Evolutionary conservation across 2,797 vertebrate species (phyloP).

Genomic region (Dipus sagitta): DNA sequence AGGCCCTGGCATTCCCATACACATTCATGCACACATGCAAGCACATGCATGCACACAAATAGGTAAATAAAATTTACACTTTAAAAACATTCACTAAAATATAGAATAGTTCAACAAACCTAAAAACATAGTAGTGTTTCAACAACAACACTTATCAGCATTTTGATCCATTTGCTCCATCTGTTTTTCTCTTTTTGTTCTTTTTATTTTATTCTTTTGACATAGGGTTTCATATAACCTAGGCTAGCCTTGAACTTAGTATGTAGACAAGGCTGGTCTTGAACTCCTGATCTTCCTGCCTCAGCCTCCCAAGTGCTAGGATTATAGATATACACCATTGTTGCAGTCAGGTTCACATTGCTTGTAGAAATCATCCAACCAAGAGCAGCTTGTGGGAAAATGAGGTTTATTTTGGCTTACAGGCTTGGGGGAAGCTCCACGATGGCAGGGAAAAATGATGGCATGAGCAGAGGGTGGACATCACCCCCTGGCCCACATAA

Average conservation of each 20-base stretch:
- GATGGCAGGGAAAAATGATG: no score
- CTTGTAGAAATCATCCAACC: no score
- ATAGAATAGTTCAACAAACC: not conserved
- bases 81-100: conserved; percentile 3
- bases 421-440: no score
- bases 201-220: not conserved
- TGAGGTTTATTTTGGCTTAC: no score
- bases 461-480: no score
- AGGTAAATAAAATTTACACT: no score
- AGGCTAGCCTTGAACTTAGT: not conserved
- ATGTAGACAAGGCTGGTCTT: not conserved
- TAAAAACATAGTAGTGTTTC: not conserved
- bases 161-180: not conserved
- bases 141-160: not conserved
- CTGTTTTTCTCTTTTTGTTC: not conserved
- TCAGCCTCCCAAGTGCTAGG: not conserved
- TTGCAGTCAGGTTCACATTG: no score
- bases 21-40: no score
- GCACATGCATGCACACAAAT: no score
- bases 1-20: no score
- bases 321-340: not conserved
- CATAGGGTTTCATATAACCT: not conserved
- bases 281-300: not conserved
- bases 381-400: no score
- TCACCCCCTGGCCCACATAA: no score